Base-by-base conservation (phyloP, 2,888 invertebrate species). In the Oxyteleia sp. region DNA sequence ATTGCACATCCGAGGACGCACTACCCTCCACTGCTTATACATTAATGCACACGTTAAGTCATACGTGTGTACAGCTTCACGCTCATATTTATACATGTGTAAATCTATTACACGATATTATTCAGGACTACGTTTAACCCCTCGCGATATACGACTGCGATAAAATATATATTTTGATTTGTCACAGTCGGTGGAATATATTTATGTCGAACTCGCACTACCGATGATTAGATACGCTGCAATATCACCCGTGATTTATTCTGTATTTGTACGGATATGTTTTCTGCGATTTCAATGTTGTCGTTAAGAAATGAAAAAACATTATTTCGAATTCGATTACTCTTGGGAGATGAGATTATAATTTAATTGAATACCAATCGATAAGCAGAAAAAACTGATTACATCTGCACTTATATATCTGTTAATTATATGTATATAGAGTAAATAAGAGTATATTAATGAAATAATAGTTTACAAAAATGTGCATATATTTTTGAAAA, bases 141-240 rank as follows among this genome's bases (percentile, higher is more conserved):
- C 82, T 69, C 64, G 53, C 72, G 76, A 86, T 86, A 83, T 75
- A 84, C 74, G 82, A 79, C 59, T 51, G 64, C 84, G 86, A 85
- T 84, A 85, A 86, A 84, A 87, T 89, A 85, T 84, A 81, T 88
- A 86, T 85, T 89, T 87, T 88, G 86, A 89, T 89, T 88, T 87
- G 89, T 89, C 89, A 88, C 86, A 85, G 82, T 83, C 79, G 38
- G 61, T 61, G 79, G 83, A 75, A 84, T 82, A 75, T 80, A 78
- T 88, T 88, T 87, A 85, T 82, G 78, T 84, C 51, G 49, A 84
- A 80, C 76, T 85, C 86, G 88, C 85, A 87, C 89, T 88, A 90
- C 88, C 89, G 86, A 80, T 82, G 81, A 87, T 88, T 87, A 80
- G 88, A 87, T 84, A 86, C 85, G 87, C 85, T 85, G 82, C 49